Percentiles rank a stretch among this genome's conserved stretches.
Conservation (phyloP, 2,113 vertebrate genomes). For the Dicerorhinus sumatrensis region DNA sequence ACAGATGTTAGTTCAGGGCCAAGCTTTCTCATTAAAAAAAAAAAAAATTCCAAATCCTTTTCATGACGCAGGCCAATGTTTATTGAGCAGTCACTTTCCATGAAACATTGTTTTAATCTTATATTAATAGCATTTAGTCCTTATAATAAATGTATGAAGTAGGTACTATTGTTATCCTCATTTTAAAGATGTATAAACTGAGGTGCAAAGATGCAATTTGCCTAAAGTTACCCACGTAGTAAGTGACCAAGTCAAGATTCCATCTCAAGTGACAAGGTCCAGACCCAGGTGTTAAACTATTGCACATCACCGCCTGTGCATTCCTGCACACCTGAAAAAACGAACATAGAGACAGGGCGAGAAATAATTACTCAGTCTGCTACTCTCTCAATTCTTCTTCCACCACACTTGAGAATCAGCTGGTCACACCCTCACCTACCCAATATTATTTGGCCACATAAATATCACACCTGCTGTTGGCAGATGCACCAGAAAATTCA, state of each 20-base stretch:
- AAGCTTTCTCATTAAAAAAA: no score
- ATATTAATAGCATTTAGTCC: not conserved
- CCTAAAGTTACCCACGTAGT: not conserved
- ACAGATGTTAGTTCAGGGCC: no score
- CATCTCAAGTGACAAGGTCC: not conserved
- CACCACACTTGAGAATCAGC: not conserved
- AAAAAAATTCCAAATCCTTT: not conserved
- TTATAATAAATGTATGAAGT: not conserved
- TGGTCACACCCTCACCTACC: not conserved
- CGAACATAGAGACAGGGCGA: not conserved
- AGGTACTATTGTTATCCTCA: not conserved
- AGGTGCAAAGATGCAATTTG: not conserved
- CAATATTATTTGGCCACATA: not conserved
- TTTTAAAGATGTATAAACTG: conserved; percentile 19
- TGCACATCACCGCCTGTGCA: no score
- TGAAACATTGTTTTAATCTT: not conserved
- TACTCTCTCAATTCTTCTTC: not conserved
- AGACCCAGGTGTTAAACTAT: not conserved
- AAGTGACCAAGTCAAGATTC: not conserved
- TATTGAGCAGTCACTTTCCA: not conserved
- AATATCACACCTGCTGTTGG: not conserved
- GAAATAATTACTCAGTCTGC: not conserved
- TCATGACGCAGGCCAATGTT: not conserved
- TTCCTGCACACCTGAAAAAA: not conserved
- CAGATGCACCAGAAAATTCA: not conserved